These are phyloP conservation scores for Pandemis cinnamomeana DNA, from an alignment of 2,888 invertebrate species.

Conservation along the genomic window DNA sequence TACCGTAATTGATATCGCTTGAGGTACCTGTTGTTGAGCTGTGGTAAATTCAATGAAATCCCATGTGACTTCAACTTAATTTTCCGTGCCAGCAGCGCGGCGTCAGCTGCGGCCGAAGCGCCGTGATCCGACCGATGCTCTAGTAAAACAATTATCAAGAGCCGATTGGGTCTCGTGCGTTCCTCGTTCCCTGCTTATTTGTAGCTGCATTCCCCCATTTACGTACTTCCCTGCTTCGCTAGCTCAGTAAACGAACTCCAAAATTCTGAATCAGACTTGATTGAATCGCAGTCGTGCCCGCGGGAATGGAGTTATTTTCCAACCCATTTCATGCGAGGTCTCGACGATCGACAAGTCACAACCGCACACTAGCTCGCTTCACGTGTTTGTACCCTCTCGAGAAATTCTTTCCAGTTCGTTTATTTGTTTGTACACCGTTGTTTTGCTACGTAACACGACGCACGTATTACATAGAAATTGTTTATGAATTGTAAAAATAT, in stretches of 20 bases:
- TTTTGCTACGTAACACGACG: slow-evolving; percentile 61
- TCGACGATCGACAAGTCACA: slow-evolving; percentile 55
- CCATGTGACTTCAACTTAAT: slow-evolving; percentile 44
- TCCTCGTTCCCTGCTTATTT: slow-evolving; percentile 44
- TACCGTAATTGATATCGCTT: slow-evolving; percentile 19
- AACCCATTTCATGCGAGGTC: slow-evolving; percentile 77
- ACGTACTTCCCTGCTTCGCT: slow-evolving; percentile 49
- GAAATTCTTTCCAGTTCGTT: slow-evolving; percentile 80
- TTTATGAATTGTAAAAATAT: slow-evolving; percentile 59
- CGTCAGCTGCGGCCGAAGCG: slow-evolving; percentile 31
- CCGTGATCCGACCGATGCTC: slow-evolving; percentile 24
- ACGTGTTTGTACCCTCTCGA: slow-evolving; percentile 75
- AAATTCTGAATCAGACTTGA: slow-evolving; percentile 82
- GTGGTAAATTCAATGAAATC: slow-evolving; percentile 45
- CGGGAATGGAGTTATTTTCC: slow-evolving; percentile 81
- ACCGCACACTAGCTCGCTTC: slow-evolving; percentile 60
- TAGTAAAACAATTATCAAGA: slow-evolving; percentile 39
- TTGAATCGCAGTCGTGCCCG: slow-evolving; percentile 80
- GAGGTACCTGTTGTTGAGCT: slow-evolving; percentile 17
- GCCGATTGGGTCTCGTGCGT: slow-evolving; percentile 41
- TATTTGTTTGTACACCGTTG: slow-evolving; percentile 75
- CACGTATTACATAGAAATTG: slow-evolving; percentile 59
- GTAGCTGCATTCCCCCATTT: slow-evolving; percentile 65
- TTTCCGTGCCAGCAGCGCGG: slow-evolving; percentile 32
- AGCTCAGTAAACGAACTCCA: slow-evolving; percentile 79